Percentiles rank a stretch among this genome's conserved stretches.
phyloP scores from a whole-genome alignment of 53 echinoderm and acorn worm genomes.

The Paelopatides confundens region DNA sequence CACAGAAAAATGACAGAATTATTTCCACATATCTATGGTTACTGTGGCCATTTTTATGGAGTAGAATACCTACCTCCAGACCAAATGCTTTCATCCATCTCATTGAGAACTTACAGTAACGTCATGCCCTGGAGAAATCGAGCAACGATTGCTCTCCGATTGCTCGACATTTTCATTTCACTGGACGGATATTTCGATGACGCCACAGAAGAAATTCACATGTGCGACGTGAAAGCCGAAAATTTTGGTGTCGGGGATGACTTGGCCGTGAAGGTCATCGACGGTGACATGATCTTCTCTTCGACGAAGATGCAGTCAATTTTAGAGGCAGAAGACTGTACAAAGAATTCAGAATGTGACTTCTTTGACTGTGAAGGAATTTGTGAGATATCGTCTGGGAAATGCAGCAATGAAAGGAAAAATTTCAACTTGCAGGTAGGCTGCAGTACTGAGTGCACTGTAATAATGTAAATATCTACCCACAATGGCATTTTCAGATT shows the following conservation, averaged over 20 bases:
- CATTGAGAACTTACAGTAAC: not conserved
- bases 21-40: slow-evolving; percentile 77
- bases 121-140: slow-evolving; percentile 71
- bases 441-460: not conserved
- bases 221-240: slow-evolving; percentile 92
- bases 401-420: slow-evolving; percentile 66
- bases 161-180: slow-evolving; percentile 66
- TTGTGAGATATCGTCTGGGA: slow-evolving; percentile 62
- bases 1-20: slow-evolving; percentile 17
- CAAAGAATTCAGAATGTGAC: slow-evolving; percentile 75
- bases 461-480: not conserved
- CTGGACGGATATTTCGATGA: slow-evolving; percentile 70
- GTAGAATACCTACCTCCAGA: slow-evolving; percentile 83
- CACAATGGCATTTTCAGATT: no score
- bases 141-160: slow-evolving; percentile 64
- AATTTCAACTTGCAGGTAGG: slow-evolving; percentile 92
- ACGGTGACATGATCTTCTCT: slow-evolving; percentile 89
- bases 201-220: slow-evolving; percentile 48
- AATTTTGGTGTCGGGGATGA: slow-evolving; percentile 85
- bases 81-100: slow-evolving; percentile 54
- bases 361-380: slow-evolving; percentile 94
- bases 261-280: slow-evolving; percentile 76
- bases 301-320: slow-evolving; percentile 68
- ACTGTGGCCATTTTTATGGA: slow-evolving; percentile 89
- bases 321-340: slow-evolving; percentile 70